These are phyloP conservation scores for Amphibalanus amphitrite DNA, from an alignment of 1,140 invertebrate genomes.

Conservation along the genomic window DNA sequence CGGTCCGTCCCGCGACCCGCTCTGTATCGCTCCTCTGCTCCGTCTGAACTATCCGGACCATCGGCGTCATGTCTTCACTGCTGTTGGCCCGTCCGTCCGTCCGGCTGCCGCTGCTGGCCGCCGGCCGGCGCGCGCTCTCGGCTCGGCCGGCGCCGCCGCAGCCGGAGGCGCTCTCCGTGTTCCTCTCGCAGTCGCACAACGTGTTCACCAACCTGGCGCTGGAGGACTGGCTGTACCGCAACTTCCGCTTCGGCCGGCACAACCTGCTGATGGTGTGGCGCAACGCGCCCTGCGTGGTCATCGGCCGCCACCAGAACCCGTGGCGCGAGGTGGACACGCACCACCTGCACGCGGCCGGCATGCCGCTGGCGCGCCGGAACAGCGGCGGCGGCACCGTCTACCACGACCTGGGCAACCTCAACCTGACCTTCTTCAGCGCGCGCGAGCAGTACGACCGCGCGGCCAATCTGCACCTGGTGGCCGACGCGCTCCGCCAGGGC, in stretches of 20 bases:
- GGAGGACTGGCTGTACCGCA: constrained; percentile 78
- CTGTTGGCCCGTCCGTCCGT: not conserved
- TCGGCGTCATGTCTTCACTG: constrained; percentile 4
- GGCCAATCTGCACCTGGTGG: constrained; percentile 69
- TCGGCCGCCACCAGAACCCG: constrained; percentile 92
- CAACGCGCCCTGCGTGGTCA: constrained; percentile 82
- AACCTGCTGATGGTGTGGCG: constrained; percentile 75
- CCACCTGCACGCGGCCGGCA: constrained; percentile 37
- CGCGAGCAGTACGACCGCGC: constrained; percentile 57
- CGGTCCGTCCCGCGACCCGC: not conserved
- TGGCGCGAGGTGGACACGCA: constrained; percentile 73
- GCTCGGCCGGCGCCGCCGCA: not conserved
- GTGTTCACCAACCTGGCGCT: constrained; percentile 80
- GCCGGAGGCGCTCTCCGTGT: constrained; percentile 53
- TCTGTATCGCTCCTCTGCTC: constrained; percentile 3
- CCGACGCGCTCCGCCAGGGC: constrained; percentile 51
- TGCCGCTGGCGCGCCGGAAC: constrained; percentile 63
- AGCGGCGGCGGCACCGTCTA: constrained; percentile 95
- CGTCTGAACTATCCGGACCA: not conserved
- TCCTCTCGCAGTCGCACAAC: constrained; percentile 75
- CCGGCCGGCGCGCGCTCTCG: too few species aligned
- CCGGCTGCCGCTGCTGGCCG: not conserved
- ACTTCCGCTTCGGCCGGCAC: constrained; percentile 32
- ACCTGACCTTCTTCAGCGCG: constrained; percentile 73
- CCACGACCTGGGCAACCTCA: constrained; percentile 85